A percentile compares a stretch with the other conserved stretches of the same genome.
Evolutionary conservation across 2,888 invertebrate species (phyloP).

Genomic region (Piscicola geometra): DNA sequence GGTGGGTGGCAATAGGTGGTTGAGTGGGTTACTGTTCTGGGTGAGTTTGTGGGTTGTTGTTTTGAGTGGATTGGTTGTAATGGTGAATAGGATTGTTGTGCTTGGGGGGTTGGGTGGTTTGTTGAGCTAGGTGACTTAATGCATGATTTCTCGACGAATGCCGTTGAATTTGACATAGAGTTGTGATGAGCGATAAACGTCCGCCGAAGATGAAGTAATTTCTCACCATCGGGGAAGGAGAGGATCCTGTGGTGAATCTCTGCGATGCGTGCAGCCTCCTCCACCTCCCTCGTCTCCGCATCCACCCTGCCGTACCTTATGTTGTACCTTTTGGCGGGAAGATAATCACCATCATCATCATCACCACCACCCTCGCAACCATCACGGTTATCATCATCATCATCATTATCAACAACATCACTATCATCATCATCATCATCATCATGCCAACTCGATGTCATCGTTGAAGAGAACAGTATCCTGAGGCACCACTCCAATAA

Average conservation of each 20-base stretch:
- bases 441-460: conserved; percentile 66
- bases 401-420: conserved; percentile 23
- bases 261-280: conserved; percentile 81
- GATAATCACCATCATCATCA: conserved; percentile 17
- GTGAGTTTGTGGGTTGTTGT: too few species aligned
- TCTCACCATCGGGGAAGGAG: conserved; percentile 75
- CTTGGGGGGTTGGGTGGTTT: too few species aligned
- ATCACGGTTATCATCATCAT: conserved; percentile 16
- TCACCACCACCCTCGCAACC: not conserved
- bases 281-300: conserved; percentile 75
- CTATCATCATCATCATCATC: conserved; percentile 29
- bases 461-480: conserved; percentile 93
- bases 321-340: conserved; percentile 64
- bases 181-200: too few species aligned
- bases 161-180: too few species aligned
- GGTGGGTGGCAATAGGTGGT: too few species aligned
- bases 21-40: too few species aligned
- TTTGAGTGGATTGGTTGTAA: too few species aligned
- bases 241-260: conserved; percentile 88
- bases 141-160: too few species aligned
- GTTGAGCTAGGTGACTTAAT: too few species aligned
- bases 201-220: too few species aligned
- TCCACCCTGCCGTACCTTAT: conserved; percentile 82
- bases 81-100: too few species aligned
- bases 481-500: conserved; percentile 61